phyloP scores from a whole-genome alignment of 2,797 vertebrate species.

The Mus spretus region DNA sequence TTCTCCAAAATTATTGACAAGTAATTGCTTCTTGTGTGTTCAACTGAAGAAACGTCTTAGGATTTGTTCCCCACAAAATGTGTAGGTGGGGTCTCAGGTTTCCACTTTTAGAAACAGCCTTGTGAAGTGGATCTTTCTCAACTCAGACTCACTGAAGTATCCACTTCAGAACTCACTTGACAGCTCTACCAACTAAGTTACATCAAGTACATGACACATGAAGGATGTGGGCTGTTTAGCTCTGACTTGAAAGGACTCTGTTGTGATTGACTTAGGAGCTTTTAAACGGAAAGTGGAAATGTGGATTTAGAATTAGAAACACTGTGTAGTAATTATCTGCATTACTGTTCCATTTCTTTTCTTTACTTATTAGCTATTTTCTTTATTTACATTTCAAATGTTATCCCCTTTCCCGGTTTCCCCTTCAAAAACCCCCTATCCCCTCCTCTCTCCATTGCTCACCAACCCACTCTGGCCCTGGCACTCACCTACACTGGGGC shows the following conservation, averaged over 20 bases:
- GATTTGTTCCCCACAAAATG: not conserved
- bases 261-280: not conserved
- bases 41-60: conserved; percentile 3
- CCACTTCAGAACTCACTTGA: not conserved
- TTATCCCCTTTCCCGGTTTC: no score
- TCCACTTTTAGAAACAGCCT: not conserved
- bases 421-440: no score
- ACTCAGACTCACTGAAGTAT: not conserved
- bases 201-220: not conserved
- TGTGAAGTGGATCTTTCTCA: not conserved
- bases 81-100: not conserved
- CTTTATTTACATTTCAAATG: not conserved
- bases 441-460: no score
- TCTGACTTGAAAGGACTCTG: not conserved
- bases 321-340: not conserved
- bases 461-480: no score
- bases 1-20: conserved; percentile 26
- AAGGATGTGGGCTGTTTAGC: not conserved
- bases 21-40: conserved; percentile 47
- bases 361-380: not conserved
- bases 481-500: no score
- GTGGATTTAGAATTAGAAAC: not conserved
- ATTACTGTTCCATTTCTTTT: not conserved
- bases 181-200: not conserved
- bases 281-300: conserved; percentile 56